Conservation (phyloP, 2,888 invertebrate genomes). For the Neelides folsomi region DNA sequence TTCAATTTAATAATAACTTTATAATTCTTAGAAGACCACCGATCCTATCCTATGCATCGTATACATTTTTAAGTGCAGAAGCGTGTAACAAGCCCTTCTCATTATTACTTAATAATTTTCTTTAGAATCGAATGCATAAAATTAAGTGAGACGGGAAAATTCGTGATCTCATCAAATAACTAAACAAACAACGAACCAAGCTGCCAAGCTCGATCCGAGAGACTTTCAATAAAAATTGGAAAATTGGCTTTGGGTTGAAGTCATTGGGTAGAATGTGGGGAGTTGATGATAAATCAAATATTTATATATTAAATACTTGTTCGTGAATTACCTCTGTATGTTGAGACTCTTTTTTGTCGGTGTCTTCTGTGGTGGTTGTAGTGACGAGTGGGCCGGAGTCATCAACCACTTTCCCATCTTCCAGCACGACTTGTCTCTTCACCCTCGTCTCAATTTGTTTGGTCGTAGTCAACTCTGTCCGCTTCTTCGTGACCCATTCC, state of each 20-base stretch:
- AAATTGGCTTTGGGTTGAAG: not conserved
- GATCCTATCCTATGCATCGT: too few relatives aligned
- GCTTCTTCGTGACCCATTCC: conserved; percentile 84
- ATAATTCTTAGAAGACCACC: too few relatives aligned
- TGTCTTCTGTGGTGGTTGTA: conserved; percentile 80
- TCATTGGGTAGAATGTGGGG: not conserved
- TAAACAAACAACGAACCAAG: too few relatives aligned
- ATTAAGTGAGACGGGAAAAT: too few relatives aligned
- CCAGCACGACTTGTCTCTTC: conserved; percentile 68
- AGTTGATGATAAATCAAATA: not conserved
- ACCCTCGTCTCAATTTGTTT: conserved; percentile 82
- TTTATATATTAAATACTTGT: not conserved
- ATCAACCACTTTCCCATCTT: conserved; percentile 78
- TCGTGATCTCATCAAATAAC: too few relatives aligned
- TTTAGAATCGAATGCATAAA: too few relatives aligned
- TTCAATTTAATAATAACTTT: too few relatives aligned
- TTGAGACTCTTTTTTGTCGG: conserved; percentile 75
- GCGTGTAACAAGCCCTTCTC: too few relatives aligned
- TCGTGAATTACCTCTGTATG: conserved; percentile 56
- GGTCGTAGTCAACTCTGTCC: conserved; percentile 76
- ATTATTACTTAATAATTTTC: too few relatives aligned
- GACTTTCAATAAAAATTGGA: not conserved
- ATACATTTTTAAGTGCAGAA: too few relatives aligned
- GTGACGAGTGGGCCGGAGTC: conserved; percentile 82
- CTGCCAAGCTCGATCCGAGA: too few relatives aligned